Percentiles rank a stretch among this genome's conserved stretches.
Conservation (phyloP, 2,797 vertebrate species). For the Poecilia picta region DNA sequence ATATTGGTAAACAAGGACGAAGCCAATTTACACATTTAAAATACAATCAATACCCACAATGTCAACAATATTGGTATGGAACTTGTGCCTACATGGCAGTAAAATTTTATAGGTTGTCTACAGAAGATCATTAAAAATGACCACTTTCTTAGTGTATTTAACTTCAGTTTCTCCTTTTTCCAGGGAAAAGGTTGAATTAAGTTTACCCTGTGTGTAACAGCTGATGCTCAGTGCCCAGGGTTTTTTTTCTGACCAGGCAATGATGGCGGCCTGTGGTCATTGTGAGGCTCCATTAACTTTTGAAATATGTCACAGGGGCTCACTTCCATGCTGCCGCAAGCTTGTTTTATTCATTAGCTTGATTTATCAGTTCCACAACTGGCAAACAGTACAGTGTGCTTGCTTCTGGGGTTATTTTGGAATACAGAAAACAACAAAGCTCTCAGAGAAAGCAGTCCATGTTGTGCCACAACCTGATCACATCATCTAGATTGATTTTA, state of each 20-base stretch:
- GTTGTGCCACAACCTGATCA: background rate
- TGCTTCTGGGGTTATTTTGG: conserved; percentile 3
- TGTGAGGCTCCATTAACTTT: conserved; percentile 11
- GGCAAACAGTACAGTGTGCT: conserved; percentile 3
- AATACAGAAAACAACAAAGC: conserved; percentile 8
- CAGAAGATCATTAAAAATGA: background rate
- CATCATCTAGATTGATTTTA: background rate
- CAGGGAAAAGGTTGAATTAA: conserved; percentile 3
- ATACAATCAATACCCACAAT: background rate
- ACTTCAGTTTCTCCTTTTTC: background rate
- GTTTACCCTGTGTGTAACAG: background rate
- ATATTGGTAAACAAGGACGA: background rate
- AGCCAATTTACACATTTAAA: background rate
- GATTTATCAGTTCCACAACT: conserved; percentile 11
- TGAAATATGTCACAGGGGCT: conserved; percentile 20
- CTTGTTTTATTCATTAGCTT: conserved; percentile 13
- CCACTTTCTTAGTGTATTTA: background rate
- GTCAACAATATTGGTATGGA: background rate
- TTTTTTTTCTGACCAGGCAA: conserved; percentile 9
- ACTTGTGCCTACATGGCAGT: background rate
- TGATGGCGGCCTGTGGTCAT: conserved; percentile 2
- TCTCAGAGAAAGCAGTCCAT: background rate
- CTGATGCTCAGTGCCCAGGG: conserved; percentile 1
- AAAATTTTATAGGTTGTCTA: background rate
- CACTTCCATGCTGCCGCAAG: conserved; percentile 7